Base-by-base conservation (phyloP, 2,113 vertebrate genomes). In the Rhipidura dahli region DNA sequence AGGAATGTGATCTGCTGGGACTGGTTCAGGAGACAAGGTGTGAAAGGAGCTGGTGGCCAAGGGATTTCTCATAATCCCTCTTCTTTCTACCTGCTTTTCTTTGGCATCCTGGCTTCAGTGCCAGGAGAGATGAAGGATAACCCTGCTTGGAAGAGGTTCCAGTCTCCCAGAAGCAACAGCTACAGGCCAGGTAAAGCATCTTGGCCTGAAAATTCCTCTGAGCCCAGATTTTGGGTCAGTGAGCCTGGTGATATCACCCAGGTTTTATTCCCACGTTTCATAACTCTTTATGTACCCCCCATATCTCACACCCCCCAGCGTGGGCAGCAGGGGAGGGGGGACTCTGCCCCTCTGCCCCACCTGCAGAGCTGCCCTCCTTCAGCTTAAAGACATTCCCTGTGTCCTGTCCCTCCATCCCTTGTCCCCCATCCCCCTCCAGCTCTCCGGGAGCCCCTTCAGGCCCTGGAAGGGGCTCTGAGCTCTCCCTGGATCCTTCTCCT, bases 401-500 rank as follows among this genome's bases (percentile, higher is more conserved):
- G 13, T 39, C 23, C 77, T 75, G 45, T 10, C 39, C 4, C 60
- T 51, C 59, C 77, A 28, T 0, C 2, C 51, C 28, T 21, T 51
- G 45, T 45, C 3, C n/a, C 20, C 0, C 59, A 39, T 31, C 24
- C 22, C 61, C 68, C 54, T 69, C 39, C 63, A 40, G 31, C 40
- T 31, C 49, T 47, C 14, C 21, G 40, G 40, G 40, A 24, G 24
- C n/a, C 23, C 54, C 40, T 69, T 19, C 5, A 31, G 40, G 21
- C 8, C 0, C 78, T 61, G 70, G 0, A 3, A 54, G 26, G 53
- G 28, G 18, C 49, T 73, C 28, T 64, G 69, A 47, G 59, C 1
- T 64, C 23, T 47, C 8, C 10, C 6, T 73, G 40, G 19, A 40
- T 15, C 40, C 0, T 54, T 63, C 2, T 0, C 22, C 3, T 53